Percentiles rank a stretch among this genome's conserved stretches.
These are phyloP conservation scores for Rousettus leschenaultii DNA, from an alignment of 2,113 vertebrate species.

Conservation along the genomic window DNA sequence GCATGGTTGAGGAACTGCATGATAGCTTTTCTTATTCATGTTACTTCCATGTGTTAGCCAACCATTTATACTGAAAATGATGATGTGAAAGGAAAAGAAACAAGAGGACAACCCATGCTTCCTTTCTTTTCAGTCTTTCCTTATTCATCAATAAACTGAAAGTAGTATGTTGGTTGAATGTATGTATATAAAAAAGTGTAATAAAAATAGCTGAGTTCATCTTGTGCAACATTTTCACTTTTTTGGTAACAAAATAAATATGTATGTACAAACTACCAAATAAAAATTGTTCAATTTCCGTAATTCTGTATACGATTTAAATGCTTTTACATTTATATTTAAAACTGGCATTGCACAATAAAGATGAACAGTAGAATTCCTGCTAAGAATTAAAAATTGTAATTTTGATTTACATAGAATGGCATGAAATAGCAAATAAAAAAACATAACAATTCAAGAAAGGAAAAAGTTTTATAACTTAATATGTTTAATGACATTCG, in stretches of 20 bases:
- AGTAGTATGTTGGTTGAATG: neutral
- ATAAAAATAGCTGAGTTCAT: neutral
- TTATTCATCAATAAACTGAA: neutral
- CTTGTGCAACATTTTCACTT: neutral
- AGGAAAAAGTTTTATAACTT: neutral
- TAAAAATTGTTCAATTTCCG: neutral
- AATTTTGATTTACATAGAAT: neutral
- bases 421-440: conserved; percentile 1
- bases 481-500: neutral
- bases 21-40: neutral
- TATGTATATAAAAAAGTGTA: neutral
- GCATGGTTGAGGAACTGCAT: neutral
- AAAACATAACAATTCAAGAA: neutral
- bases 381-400: neutral
- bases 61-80: neutral
- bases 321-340: neutral
- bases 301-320: neutral
- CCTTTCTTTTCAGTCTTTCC: neutral
- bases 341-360: neutral
- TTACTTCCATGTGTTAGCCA: neutral
- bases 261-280: neutral
- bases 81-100: neutral
- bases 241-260: neutral
- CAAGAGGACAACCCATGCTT: neutral
- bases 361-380: neutral